Evolutionary conservation across 2,888 invertebrate genomes (phyloP), one percentile per base, ranked within the genome.

Genomic region (Nomada flava): DNA sequence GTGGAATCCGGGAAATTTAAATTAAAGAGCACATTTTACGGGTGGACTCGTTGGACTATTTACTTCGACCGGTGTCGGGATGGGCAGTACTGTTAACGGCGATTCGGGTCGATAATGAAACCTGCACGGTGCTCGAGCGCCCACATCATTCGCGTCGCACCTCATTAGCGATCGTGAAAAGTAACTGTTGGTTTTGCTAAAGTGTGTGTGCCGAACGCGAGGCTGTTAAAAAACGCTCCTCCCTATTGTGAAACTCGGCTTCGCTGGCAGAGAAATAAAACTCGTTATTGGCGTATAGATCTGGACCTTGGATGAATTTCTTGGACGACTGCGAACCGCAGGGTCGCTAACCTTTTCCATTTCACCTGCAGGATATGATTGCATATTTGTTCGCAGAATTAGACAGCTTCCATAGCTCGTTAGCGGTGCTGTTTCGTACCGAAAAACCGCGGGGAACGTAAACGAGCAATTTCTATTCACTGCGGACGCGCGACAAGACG

Each of bases 51-150:
- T 55, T 13, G 23, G 53, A 68, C 55, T 79, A 78, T 76, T 82
- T 36, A 7, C 69, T 73, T 75, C 69, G 57, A 4, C 26, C 36
- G 29, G 60, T 67, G 65, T 79, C 20, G 18, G 36, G 36, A 36
- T 1, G 62, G 72, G 72, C 70, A 67, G 64, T 26, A 63, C 18
- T 18, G 67, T 60, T 62, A 59, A 59, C 63, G 42, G 23, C 59
- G 67, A 13, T 47, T 52, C 42, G 64, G 79, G 42, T 74, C 78
- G 74, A 75, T 83, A 83, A 84, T 55, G 79, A 79, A 79, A 82
- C 63, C 75, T 69, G 44, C 59, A 20, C 18, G 67, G 50, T 68
- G 81, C 63, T 55, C 50, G 57, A 67, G 69, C 79, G 72, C 72
- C 67, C 67, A 57, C 67, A 55, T 57, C 53, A 11, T 42, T 13